A percentile compares a stretch with the other conserved stretches of the same genome.
Conservation (phyloP, 2,113 vertebrate genomes). For the Alligator mississippiensis region DNA sequence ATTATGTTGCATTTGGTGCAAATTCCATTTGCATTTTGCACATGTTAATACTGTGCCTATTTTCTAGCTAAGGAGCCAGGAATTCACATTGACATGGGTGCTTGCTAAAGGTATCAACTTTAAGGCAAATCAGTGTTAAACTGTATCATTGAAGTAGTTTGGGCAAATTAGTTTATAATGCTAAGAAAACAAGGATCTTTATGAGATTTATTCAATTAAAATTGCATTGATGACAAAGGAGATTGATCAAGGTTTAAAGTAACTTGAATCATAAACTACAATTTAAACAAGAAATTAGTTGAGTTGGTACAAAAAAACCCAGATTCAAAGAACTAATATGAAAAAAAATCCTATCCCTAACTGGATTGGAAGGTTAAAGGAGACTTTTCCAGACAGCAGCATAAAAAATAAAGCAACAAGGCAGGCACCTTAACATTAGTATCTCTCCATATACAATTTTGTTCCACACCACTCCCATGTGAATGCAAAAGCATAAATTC, state of each 20-base stretch:
- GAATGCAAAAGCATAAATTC: background rate
- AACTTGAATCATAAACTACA: background rate
- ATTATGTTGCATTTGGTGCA: constrained; percentile 26
- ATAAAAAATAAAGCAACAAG: background rate
- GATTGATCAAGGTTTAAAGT: background rate
- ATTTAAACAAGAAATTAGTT: background rate
- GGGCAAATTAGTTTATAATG: rapidly evolving
- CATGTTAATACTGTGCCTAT: constrained; percentile 35
- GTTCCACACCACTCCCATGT: background rate
- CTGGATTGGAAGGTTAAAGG: background rate
- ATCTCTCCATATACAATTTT: background rate
- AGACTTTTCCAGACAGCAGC: background rate
- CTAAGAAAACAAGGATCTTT: background rate
- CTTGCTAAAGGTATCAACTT: background rate
- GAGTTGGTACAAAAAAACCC: background rate
- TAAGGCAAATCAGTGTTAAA: background rate
- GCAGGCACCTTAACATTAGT: background rate
- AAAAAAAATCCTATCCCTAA: background rate
- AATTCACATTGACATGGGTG: background rate
- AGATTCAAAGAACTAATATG: background rate
- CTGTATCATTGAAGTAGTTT: background rate
- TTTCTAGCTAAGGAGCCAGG: background rate
- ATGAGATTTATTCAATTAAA: background rate
- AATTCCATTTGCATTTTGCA: constrained; percentile 49
- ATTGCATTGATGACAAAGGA: background rate